Conservation (phyloP, 2,888 invertebrate genomes). For the Xanthorhoe designata region DNA sequence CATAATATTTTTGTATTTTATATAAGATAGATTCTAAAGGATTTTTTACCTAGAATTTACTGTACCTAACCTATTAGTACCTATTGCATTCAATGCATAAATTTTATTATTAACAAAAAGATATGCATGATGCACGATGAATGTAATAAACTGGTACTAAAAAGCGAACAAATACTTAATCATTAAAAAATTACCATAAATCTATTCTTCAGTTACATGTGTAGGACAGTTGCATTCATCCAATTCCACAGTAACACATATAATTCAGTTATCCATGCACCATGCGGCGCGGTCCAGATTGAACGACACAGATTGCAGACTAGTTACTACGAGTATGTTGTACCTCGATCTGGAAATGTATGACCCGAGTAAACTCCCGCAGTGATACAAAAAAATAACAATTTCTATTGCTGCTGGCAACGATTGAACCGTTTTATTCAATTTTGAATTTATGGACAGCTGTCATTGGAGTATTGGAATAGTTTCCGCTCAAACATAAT, state of each 20-base stretch:
- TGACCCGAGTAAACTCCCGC: slow-evolving; percentile 71
- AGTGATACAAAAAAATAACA: slow-evolving; percentile 65
- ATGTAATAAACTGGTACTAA: not conserved
- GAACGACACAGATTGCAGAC: slow-evolving; percentile 45
- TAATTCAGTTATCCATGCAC: slow-evolving; percentile 78
- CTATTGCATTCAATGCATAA: no score
- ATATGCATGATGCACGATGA: not conserved
- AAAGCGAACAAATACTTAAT: slow-evolving; percentile 13
- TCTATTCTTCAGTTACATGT: slow-evolving; percentile 12
- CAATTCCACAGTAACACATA: slow-evolving; percentile 65
- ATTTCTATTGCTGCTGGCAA: slow-evolving; percentile 34
- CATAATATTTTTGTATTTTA: no score
- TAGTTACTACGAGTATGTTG: slow-evolving; percentile 25
- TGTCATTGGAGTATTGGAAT: slow-evolving; percentile 14
- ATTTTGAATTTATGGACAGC: slow-evolving; percentile 30
- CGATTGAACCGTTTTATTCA: slow-evolving; percentile 33
- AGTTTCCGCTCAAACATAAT: not conserved
- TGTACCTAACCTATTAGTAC: no score
- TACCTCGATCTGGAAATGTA: slow-evolving; percentile 57
- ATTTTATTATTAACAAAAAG: not conserved
- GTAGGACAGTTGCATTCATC: slow-evolving; percentile 51
- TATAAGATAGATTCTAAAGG: no score
- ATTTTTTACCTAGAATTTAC: no score
- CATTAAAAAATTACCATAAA: not conserved
- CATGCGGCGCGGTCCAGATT: slow-evolving; percentile 72